These are phyloP conservation scores for Drosophila mercatorum DNA, from an alignment of 2,888 invertebrate species.

Conservation along the genomic window DNA sequence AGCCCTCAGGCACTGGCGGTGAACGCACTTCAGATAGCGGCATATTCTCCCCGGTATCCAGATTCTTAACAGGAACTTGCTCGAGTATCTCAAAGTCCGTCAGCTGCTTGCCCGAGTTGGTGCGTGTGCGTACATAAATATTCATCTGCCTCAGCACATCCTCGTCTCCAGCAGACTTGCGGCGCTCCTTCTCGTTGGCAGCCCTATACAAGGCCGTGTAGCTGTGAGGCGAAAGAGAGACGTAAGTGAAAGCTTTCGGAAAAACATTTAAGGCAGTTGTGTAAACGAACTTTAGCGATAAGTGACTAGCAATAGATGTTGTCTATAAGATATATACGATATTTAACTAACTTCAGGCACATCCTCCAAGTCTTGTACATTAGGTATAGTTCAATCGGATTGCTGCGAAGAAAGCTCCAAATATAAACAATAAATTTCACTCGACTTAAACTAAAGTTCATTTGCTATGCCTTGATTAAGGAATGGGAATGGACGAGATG, in stretches of 20 bases:
- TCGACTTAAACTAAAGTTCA: slow-evolving; percentile 50
- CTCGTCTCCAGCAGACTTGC: slow-evolving; percentile 94
- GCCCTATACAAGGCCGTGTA: slow-evolving; percentile 83
- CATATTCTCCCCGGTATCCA: slow-evolving; percentile 94
- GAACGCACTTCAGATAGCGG: slow-evolving; percentile 94
- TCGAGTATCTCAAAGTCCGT: slow-evolving; percentile 97
- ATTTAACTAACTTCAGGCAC: slow-evolving; percentile 78
- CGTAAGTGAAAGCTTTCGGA: background rate
- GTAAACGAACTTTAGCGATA: slow-evolving; percentile 68
- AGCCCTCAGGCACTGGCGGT: slow-evolving; percentile 89
- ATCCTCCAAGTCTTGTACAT: slow-evolving; percentile 80
- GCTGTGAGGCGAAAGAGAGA: slow-evolving; percentile 43
- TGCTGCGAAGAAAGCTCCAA: slow-evolving; percentile 69
- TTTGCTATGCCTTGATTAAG: slow-evolving; percentile 19
- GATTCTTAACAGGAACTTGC: slow-evolving; percentile 93
- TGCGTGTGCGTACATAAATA: slow-evolving; percentile 91
- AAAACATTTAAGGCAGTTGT: background rate
- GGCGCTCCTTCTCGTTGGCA: slow-evolving; percentile 86
- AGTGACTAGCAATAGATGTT: slow-evolving; percentile 30
- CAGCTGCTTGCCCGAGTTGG: slow-evolving; percentile 93
- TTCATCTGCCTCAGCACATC: slow-evolving; percentile 89
- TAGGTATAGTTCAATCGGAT: slow-evolving; percentile 76
- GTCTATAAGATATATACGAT: background rate
- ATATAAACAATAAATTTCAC: slow-evolving; percentile 21
- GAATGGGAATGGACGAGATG: background rate